Base-by-base conservation (phyloP, 2,797 vertebrate genomes). In the Oryzias dopingdopingensis region DNA sequence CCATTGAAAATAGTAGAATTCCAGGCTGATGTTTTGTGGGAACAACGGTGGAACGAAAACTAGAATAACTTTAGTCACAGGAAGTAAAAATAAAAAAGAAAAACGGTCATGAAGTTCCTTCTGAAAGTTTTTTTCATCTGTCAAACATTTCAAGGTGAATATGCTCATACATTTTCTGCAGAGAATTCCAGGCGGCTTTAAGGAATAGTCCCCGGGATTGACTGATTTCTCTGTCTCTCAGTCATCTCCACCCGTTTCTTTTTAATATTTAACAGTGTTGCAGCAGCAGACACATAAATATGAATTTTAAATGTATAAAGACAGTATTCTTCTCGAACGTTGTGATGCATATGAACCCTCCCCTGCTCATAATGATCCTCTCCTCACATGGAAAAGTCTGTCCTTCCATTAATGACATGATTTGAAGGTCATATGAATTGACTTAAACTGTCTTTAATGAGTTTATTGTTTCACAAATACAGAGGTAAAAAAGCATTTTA, bases 211-310 rank as follows among this genome's bases (percentile, higher is more conserved):
- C 47, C 0, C 50, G 56, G 23, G 42, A 65, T 62, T 63, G 20
- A 54, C 49, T 6, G 4, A 2, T 42, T 65, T 65, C 61, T 62
- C 44, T 47, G 67, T 32, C 55, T 59, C 65, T 65, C 62, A 72
- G 60, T 70, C 62, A 58, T 67, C 70, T 62, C 58, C 23, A 57
- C 65, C 57, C 63, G 41, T 56, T 42, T 61, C 42, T 59, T 29
- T 59, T 41, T 54, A 62, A 69, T 58, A 26, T 66, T 52, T n/a
- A 0, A 24, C 23, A 17, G 42, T 40, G 4, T 55, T 53, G 55
- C 62, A 26, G 46, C 52, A 67, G 51, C 43, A 56, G 55, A 49
- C 55, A 41, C 59, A 58, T 18, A 53, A 48, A 42, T 54, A 43
- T 10, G 4, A 52, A 4, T 23, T 43, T 42, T 42, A 17, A 42